Evolutionary conservation across 1,140 invertebrate species (phyloP).

Genomic region (Drosophila sulfurigaster): DNA sequence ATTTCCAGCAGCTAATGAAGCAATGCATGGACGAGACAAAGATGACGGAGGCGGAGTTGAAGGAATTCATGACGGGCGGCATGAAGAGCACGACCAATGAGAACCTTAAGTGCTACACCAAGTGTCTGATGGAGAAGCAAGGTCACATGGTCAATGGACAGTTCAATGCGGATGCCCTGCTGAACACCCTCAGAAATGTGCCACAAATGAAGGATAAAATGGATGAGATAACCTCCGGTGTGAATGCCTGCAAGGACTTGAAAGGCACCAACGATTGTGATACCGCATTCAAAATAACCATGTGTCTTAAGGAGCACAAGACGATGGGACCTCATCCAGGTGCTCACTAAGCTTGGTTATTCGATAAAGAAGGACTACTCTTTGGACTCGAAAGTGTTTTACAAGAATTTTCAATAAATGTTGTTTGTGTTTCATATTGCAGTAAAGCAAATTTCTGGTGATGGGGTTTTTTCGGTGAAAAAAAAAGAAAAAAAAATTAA

Average conservation of each 20-base stretch:
- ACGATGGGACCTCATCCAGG: conserved; percentile 16
- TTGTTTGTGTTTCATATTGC: conserved; percentile 43
- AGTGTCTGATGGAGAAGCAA: conserved; percentile 77
- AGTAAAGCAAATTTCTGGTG: conserved; percentile 47
- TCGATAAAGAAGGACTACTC: background rate
- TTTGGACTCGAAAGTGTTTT: conserved; percentile 1
- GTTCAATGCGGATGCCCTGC: conserved; percentile 62
- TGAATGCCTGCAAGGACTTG: conserved; percentile 68
- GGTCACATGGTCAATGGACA: conserved; percentile 66
- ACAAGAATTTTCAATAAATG: conserved; percentile 54
- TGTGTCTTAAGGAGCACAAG: conserved; percentile 77
- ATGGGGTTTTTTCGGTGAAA: background rate
- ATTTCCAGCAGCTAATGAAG: conserved; percentile 69
- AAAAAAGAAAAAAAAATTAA: background rate
- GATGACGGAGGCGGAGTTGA: conserved; percentile 62
- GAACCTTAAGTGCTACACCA: conserved; percentile 70
- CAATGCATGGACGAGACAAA: conserved; percentile 67
- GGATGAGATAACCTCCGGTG: conserved; percentile 58
- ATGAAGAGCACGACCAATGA: conserved; percentile 60
- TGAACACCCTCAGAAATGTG: conserved; percentile 56
- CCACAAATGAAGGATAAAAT: conserved; percentile 63
- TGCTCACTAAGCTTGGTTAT: background rate
- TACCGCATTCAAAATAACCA: conserved; percentile 71
- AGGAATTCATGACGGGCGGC: conserved; percentile 61
- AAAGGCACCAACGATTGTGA: conserved; percentile 75